A percentile compares a stretch with the other conserved stretches of the same genome.
These are phyloP conservation scores for Crocallis elinguaria DNA, from an alignment of 2,888 invertebrate genomes.

Conservation along the genomic window DNA sequence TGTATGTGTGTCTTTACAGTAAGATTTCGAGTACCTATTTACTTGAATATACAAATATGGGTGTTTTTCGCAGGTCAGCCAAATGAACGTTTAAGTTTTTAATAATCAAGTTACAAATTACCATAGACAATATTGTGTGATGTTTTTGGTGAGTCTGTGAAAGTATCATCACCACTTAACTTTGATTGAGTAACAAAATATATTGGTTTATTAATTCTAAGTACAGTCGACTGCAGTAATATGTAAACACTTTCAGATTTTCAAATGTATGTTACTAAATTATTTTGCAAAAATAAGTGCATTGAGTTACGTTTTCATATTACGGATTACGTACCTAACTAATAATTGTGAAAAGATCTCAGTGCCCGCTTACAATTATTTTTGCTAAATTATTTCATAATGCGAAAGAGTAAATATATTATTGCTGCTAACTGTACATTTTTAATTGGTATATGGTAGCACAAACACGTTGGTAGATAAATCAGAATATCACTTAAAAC, in stretches of 20 bases:
- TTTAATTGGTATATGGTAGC: conserved; percentile 26
- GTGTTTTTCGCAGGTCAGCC: conserved; percentile 73
- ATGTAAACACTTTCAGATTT: too few relatives aligned
- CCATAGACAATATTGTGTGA: conserved; percentile 54
- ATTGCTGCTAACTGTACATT: conserved; percentile 3
- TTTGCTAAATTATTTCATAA: too few relatives aligned
- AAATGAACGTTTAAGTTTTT: conserved; percentile 74
- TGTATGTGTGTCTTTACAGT: neutral
- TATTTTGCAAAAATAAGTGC: too few relatives aligned
- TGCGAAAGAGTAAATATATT: neutral
- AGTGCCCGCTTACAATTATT: too few relatives aligned
- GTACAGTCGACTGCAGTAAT: too few relatives aligned
- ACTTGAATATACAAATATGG: conserved; percentile 31
- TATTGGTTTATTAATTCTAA: neutral
- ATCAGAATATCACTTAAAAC: neutral
- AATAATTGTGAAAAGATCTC: too few relatives aligned
- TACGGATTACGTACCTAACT: too few relatives aligned
- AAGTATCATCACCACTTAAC: conserved; percentile 25
- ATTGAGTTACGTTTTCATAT: too few relatives aligned
- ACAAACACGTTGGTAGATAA: conserved; percentile 20
- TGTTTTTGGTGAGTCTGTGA: conserved; percentile 66
- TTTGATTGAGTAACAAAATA: neutral
- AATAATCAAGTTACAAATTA: conserved; percentile 53
- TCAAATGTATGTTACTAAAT: too few relatives aligned
- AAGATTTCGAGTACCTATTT: conserved; percentile 6